Percentiles rank a stretch among this genome's conserved stretches.
Conservation (phyloP, 2,113 vertebrate species). For the Origma solitaria region DNA sequence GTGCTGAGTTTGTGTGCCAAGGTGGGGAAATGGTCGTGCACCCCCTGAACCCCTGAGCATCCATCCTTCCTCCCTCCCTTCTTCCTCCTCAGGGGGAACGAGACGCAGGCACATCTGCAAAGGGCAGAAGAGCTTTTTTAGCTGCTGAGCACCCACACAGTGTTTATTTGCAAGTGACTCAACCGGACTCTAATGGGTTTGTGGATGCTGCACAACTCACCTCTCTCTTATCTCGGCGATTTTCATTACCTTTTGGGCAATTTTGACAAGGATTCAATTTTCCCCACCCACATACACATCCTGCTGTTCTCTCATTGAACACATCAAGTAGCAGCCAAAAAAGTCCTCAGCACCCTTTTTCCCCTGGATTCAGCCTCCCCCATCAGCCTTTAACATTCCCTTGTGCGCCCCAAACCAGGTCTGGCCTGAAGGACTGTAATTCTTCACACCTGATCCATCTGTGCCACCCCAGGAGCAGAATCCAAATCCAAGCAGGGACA, state of each 20-base stretch:
- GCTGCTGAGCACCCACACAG: not conserved
- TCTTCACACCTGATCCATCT: not conserved
- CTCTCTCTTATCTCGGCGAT: not conserved
- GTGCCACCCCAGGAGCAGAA: not conserved
- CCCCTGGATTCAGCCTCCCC: not conserved
- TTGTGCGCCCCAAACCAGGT: not conserved
- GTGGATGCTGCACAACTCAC: not conserved
- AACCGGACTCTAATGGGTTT: not conserved
- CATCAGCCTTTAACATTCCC: not conserved
- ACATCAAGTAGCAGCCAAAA: not conserved
- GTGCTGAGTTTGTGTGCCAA: not conserved
- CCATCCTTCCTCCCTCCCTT: not conserved
- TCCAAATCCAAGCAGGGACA: not conserved
- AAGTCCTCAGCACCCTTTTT: not conserved
- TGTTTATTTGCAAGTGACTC: conserved; percentile 15
- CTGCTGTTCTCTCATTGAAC: conserved; percentile 23
- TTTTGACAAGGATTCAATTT: conserved; percentile 33
- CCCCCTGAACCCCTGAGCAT: accelerated
- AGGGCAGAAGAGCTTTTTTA: not conserved
- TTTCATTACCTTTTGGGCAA: conserved; percentile 40
- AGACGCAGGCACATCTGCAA: not conserved
- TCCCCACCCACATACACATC: not conserved
- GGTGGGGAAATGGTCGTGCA: not conserved
- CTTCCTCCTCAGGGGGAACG: not conserved
- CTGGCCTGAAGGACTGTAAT: not conserved